Evolutionary conservation across 2,797 vertebrate genomes (phyloP).

Genomic region (Melanotaenia parkinsoni): DNA sequence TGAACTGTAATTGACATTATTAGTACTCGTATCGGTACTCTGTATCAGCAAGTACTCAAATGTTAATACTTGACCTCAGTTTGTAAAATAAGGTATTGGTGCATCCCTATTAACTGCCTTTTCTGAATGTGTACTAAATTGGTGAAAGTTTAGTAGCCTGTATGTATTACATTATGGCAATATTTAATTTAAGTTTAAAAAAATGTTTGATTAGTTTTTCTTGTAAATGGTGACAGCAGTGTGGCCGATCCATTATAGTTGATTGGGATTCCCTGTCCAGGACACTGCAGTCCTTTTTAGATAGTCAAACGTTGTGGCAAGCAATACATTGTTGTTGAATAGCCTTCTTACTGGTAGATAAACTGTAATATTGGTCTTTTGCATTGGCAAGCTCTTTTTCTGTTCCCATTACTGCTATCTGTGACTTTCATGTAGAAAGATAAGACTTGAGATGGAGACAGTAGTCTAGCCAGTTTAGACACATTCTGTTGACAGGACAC

Average conservation of each 20-base stretch:
- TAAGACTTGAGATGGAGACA: constrained; percentile 24
- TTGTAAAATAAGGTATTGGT: no score
- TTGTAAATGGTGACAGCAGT: constrained; percentile 3
- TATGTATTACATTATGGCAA: constrained; percentile 18
- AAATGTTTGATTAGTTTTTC: constrained; percentile 7
- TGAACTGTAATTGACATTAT: no score
- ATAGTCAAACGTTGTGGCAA: constrained; percentile 24
- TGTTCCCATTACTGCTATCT: constrained; percentile 20
- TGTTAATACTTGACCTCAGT: no score
- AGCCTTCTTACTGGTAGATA: constrained; percentile 19
- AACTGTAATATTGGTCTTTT: constrained; percentile 16
- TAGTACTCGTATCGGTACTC: no score
- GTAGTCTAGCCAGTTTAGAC: constrained; percentile 54
- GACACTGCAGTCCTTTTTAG: not conserved
- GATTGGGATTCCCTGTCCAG: not conserved
- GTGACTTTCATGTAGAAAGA: constrained; percentile 23
- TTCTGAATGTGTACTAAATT: constrained; percentile 11
- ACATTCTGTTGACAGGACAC: constrained; percentile 41
- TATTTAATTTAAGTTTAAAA: constrained; percentile 10
- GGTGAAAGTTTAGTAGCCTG: constrained; percentile 27
- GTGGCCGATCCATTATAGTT: not conserved
- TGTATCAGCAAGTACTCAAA: no score
- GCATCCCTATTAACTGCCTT: not conserved
- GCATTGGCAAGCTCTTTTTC: constrained; percentile 17
- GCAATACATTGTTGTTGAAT: constrained; percentile 3